Base-by-base conservation (phyloP, 2,797 vertebrate species). In the Sebastes glaucus region DNA sequence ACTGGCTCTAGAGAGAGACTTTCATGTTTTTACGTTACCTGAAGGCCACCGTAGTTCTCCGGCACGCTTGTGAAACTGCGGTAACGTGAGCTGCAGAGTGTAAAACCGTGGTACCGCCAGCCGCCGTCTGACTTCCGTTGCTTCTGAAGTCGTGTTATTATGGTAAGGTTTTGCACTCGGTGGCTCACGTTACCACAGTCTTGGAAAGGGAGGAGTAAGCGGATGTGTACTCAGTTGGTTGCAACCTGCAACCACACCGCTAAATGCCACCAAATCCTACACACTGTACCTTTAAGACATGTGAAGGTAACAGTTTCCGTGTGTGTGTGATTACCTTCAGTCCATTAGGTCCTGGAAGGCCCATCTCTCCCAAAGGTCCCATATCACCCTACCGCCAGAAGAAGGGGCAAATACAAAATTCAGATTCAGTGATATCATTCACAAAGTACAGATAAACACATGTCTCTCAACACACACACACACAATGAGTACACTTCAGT, bases 261-360 rank as follows among this genome's bases (percentile, higher is more conserved):
- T 32, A n/a, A 0, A 62, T 62, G 20, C 20, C n/a, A 23, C 32
- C 28, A 20, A 61, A 61, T 61, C 59, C 46, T 49, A 20, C 46
- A 49, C 46, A 9, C 46, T 49, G 46, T 20, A 49, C 1, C 46
- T 20, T 49, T 49, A 49, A 49, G 18, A 49, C 46, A 20, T 16
- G 46, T 53, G 25, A 28, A 55, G 74, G 28, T 30, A 80, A 75
- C n/a, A 32, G 28, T 55, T 79, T 85, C 46, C 38, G 75, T 77
- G 35, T 68, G 46, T 77, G 66, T 52, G 46, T 30, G 20, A 87
- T 96, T 96, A 99, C 98, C 97, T 99, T 99, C 92, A 99, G 93
- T 95, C 98, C 98, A 86, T 94, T 96, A 66, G 96, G 98, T 96
- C 98, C 98, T 67, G 97, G 95, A 89, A 95, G 95, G 75, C 98